These are phyloP conservation scores for Linnaemya vulpina DNA, from an alignment of 2,888 invertebrate species.

Conservation along the genomic window DNA sequence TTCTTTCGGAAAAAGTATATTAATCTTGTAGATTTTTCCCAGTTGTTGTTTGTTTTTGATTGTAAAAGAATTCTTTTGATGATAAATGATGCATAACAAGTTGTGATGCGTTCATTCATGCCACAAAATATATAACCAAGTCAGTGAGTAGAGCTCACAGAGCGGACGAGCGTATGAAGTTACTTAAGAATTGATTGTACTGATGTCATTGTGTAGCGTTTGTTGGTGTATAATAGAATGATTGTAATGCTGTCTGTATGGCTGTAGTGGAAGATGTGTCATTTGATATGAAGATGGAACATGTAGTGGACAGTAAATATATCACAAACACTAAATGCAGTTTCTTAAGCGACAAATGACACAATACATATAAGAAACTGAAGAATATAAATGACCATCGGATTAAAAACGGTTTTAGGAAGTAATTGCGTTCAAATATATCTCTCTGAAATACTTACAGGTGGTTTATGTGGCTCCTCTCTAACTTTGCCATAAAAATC, in stretches of 20 bases:
- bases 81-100: conserved; percentile 80
- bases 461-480: conserved; percentile 72
- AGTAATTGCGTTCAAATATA: conserved; percentile 20
- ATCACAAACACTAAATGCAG: conserved; percentile 68
- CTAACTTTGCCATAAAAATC: conserved; percentile 66
- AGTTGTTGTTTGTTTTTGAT: conserved; percentile 52
- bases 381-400: conserved; percentile 66
- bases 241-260: conserved; percentile 24
- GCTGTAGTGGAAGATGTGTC: conserved; percentile 63
- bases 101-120: conserved; percentile 71
- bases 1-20: conserved; percentile 82
- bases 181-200: conserved; percentile 31
- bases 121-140: conserved; percentile 39
- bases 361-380: conserved; percentile 61
- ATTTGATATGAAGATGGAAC: conserved; percentile 63
- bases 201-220: conserved; percentile 40
- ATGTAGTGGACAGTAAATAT: conserved; percentile 47
- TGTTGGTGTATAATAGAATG: conserved; percentile 34
- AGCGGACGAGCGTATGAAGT: conserved; percentile 26
- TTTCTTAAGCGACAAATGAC: conserved; percentile 80
- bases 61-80: conserved; percentile 77
- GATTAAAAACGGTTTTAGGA: conserved; percentile 30
- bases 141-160: conserved; percentile 12
- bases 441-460: conserved; percentile 74
- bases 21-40: conserved; percentile 77